Conservation (phyloP, 2,113 vertebrate species). For the Ardeotis arabs region DNA sequence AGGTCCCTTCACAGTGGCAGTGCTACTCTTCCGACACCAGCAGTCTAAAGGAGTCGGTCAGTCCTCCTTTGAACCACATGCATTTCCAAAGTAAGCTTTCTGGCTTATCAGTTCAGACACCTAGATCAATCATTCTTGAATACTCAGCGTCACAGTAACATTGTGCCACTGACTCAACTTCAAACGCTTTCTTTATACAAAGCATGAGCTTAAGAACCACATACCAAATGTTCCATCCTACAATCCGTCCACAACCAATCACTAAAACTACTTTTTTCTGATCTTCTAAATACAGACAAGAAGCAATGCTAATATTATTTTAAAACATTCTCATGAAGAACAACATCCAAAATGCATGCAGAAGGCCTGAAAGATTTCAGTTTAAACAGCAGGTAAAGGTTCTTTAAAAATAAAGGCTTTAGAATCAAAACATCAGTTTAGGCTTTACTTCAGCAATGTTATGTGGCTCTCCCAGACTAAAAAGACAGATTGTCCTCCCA, state of each 20-base stretch:
- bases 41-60: background rate
- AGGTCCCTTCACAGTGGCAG: background rate
- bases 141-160: background rate
- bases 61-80: background rate
- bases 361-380: background rate
- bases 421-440: background rate
- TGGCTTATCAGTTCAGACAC: background rate
- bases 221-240: background rate
- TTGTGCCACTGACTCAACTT: background rate
- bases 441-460: background rate
- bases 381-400: background rate
- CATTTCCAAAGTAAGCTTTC: background rate
- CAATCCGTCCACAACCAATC: background rate
- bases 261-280: background rate
- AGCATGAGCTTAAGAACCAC: background rate
- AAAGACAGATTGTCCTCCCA: background rate
- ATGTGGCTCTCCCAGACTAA: background rate
- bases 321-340: background rate
- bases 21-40: background rate
- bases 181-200: background rate
- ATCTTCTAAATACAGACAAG: background rate
- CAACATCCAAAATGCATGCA: background rate
- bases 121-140: background rate
- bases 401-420: background rate
- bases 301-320: background rate